A percentile compares a stretch with the other conserved stretches of the same genome.
Conservation (phyloP, 2,888 invertebrate species). For the Iselma pallidipennis region DNA sequence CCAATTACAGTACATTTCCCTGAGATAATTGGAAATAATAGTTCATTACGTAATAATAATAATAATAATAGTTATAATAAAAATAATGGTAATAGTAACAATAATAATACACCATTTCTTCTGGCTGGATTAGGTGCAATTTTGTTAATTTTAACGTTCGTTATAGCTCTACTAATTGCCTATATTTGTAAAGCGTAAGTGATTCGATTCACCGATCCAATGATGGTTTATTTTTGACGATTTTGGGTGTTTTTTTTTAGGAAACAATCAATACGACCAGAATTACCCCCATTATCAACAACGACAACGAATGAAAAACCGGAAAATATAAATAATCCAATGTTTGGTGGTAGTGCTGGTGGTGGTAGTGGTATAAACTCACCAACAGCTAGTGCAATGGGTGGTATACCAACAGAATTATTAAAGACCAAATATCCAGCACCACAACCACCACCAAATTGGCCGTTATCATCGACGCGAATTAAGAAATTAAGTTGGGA, state of each 20-base stretch:
- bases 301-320: conserved; percentile 34
- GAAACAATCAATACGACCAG: conserved; percentile 40
- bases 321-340: conserved; percentile 49
- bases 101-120: conserved; percentile 48
- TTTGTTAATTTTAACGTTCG: conserved; percentile 71
- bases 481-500: conserved; percentile 82
- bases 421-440: conserved; percentile 51
- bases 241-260: conserved; percentile 4
- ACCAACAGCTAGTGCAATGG: conserved; percentile 50
- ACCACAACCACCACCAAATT: conserved; percentile 54
- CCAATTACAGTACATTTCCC: conserved; percentile 69
- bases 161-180: conserved; percentile 74
- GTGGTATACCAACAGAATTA: conserved; percentile 56
- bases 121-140: conserved; percentile 72
- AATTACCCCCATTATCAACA: conserved; percentile 41
- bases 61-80: conserved; percentile 41
- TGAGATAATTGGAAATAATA: conserved; percentile 50
- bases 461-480: conserved; percentile 70
- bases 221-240: background rate
- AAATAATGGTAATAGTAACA: conserved; percentile 24
- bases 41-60: background rate
- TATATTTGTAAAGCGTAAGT: conserved; percentile 78
- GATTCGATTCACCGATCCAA: background rate
- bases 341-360: conserved; percentile 50
- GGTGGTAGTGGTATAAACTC: conserved; percentile 52